Evolutionary conservation across 2,888 invertebrate species (phyloP), one percentile per base, ranked within the genome.

Genomic region (Platycnemis pennipes): DNA sequence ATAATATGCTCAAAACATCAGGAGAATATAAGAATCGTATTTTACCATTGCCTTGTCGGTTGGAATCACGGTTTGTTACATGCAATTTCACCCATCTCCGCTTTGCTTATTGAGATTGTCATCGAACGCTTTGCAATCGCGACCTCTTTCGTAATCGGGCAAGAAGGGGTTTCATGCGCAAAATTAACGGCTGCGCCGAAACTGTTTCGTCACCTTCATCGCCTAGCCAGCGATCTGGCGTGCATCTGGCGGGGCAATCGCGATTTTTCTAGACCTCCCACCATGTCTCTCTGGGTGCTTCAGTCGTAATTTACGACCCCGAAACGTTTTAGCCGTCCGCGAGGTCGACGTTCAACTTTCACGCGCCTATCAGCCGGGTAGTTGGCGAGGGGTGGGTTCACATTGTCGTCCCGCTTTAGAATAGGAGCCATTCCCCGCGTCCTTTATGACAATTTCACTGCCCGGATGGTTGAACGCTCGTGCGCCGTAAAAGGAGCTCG

Each of bases 401-500:
- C 63, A 63, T 63, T 63, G 63, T 77, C 77, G 77, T 77, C 77
- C 77, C 37, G 22, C 77, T 77, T 37, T 77, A 37, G 77, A 37
- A 37, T 8, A 37, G 16, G 1, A 31, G 13, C 77, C 37, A 77
- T 77, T 77, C 77, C n/a, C 26, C 77, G 37, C 37, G 77, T 77
- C 77, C 1, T 77, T 77, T 77, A 77, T 77, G 77, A 77, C 77
- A 37, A 77, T 77, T 77, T 77, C 77, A 77, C 77, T 77, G 13
- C 16, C 37, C 77, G 0, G 77, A 31, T 77, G 77, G 37, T 3
- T 11, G n/a, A 63, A 11, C 37, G 77, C 77, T 31, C 77, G 37
- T 77, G 77, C 16, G 1, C 77, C 77, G 13, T 77, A 77, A 77
- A 77, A 77, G 77, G 77, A 77, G 77, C 13, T 49, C 49, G 11